phyloP scores from a whole-genome alignment of 1,140 invertebrate species.

The Trachelipus rathkii region DNA sequence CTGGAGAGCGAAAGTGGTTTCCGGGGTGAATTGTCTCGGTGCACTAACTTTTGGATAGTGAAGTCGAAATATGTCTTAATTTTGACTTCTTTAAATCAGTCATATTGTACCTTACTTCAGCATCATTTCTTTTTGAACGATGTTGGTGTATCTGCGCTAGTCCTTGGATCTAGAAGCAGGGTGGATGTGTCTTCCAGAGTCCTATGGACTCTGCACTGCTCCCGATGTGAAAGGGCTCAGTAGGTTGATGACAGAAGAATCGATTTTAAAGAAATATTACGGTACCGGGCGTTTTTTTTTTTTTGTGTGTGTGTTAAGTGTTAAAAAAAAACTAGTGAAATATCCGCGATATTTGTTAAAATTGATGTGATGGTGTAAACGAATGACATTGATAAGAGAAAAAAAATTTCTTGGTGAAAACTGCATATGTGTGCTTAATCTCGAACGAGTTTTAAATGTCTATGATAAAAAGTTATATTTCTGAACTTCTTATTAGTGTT shows the following conservation, averaged over 20 bases:
- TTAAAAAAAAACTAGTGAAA: neutral
- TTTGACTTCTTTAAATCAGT: no score
- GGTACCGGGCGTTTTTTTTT: neutral
- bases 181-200: conserved; percentile 5
- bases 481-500: no score
- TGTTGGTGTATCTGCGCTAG: neutral
- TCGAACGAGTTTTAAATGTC: no score
- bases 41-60: neutral
- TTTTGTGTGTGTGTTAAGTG: neutral
- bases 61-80: no score
- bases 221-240: neutral
- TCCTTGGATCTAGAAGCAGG: neutral
- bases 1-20: conserved; percentile 44
- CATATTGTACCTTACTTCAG: no score
- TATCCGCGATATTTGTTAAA: no score
- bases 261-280: neutral
- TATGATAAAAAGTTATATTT: no score
- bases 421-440: neutral
- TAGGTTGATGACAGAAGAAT: neutral
- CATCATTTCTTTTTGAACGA: neutral
- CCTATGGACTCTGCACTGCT: neutral
- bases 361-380: no score
- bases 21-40: conserved; percentile 38
- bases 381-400: neutral
- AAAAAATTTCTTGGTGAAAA: conserved; percentile 4